Percentiles rank a stretch among this genome's conserved stretches.
Conservation (phyloP, 2,797 vertebrate genomes). For the Myotis myotis region DNA sequence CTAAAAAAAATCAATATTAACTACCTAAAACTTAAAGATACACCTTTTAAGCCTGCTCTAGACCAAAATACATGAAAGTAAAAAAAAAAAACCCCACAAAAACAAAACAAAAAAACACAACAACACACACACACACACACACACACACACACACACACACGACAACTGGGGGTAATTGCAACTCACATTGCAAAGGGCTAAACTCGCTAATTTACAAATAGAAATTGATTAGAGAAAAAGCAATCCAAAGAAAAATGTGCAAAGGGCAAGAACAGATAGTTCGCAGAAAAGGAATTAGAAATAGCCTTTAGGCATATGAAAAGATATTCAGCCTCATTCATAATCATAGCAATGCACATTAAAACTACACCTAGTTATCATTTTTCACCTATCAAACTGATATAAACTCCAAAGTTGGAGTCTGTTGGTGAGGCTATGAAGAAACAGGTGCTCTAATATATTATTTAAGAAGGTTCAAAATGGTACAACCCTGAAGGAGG, state of each 20-base stretch:
- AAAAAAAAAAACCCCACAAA: background rate
- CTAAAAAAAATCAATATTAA: background rate
- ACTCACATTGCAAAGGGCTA: background rate
- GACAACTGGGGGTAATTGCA: background rate
- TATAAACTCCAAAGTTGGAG: background rate
- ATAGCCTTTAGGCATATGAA: background rate
- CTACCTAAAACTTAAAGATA: conserved; percentile 50
- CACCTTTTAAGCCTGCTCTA: background rate
- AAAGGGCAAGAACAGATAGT: background rate
- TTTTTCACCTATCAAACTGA: background rate
- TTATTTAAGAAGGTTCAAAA: background rate
- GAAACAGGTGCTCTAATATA: background rate
- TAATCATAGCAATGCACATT: background rate
- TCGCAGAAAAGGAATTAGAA: background rate
- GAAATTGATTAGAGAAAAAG: conserved; percentile 12
- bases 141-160: background rate
- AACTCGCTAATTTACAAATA: background rate
- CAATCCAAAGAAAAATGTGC: background rate
- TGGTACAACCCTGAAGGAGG: background rate
- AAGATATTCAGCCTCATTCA: background rate
- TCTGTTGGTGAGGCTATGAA: background rate
- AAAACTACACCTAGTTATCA: background rate
- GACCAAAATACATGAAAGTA: background rate
- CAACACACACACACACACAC: background rate
- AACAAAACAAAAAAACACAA: background rate